These are phyloP conservation scores for Synergus japonicus DNA, from an alignment of 2,888 invertebrate genomes.

Conservation along the genomic window DNA sequence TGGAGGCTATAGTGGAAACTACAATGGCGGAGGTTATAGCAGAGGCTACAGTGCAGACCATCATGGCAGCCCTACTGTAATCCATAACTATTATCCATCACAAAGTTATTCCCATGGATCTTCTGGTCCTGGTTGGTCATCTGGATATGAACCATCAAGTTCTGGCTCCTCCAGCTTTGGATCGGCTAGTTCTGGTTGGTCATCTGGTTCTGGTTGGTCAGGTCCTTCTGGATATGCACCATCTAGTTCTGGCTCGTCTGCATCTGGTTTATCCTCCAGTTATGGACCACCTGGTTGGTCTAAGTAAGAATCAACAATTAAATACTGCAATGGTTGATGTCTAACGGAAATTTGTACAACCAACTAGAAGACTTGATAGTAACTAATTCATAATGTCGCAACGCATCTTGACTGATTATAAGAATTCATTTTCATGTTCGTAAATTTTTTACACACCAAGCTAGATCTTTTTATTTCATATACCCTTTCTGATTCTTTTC, in stretches of 20 bases:
- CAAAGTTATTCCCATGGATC: not conserved
- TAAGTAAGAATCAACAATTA: not conserved
- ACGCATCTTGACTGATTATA: constrained; percentile 26
- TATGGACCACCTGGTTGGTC: constrained; percentile 1
- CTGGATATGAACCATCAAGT: no score
- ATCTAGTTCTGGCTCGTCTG: not conserved
- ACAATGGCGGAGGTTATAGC: constrained; percentile 52
- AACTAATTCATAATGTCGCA: not conserved
- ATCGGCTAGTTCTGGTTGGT: no score
- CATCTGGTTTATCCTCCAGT: not conserved
- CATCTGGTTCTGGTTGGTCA: not conserved
- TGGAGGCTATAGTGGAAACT: constrained; percentile 70
- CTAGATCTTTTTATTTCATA: not conserved
- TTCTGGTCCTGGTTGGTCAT: no score
- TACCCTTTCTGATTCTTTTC: not conserved
- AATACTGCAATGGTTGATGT: not conserved
- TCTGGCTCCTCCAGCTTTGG: no score
- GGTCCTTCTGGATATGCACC: not conserved
- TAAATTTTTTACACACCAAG: constrained; percentile 25
- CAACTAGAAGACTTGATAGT: constrained; percentile 22
- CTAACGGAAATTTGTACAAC: not conserved
- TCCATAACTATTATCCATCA: constrained; percentile 9
- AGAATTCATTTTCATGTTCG: constrained; percentile 32
- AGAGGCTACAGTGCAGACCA: not conserved
- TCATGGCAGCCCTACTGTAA: not conserved